These are phyloP conservation scores for Lepidocyrtinus sp. DNA, from an alignment of 2,888 invertebrate genomes.

Conservation along the genomic window DNA sequence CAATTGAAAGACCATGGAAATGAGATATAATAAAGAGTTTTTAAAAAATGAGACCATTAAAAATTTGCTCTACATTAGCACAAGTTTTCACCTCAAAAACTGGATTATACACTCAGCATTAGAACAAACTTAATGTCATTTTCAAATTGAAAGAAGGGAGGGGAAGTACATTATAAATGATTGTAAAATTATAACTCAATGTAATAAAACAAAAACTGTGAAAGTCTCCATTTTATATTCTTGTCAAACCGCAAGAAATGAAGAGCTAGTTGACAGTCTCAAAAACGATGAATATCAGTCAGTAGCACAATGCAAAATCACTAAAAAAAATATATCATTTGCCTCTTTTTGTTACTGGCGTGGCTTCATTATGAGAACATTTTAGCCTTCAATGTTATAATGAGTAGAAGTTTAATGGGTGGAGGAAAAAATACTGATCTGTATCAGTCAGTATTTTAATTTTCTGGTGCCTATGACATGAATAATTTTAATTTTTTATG, in stretches of 20 bases:
- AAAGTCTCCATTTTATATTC: conserved; percentile 42
- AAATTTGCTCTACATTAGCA: background rate
- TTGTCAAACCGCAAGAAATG: conserved; percentile 29
- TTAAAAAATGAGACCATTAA: background rate
- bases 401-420: background rate
- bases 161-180: background rate
- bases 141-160: background rate
- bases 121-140: background rate
- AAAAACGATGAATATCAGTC: background rate
- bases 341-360: no score
- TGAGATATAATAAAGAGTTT: background rate
- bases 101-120: background rate
- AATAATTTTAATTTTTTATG: background rate
- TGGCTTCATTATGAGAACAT: background rate
- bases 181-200: background rate
- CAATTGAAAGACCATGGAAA: background rate
- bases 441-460: background rate
- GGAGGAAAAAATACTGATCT: background rate
- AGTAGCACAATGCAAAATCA: conserved; percentile 11
- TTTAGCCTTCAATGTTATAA: background rate
- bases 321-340: background rate
- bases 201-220: conserved; percentile 17
- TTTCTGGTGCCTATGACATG: background rate
- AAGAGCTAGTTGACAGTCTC: conserved; percentile 29
- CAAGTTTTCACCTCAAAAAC: background rate